Base-by-base conservation (phyloP, 2,888 invertebrate species). In the Athalia cordata region DNA sequence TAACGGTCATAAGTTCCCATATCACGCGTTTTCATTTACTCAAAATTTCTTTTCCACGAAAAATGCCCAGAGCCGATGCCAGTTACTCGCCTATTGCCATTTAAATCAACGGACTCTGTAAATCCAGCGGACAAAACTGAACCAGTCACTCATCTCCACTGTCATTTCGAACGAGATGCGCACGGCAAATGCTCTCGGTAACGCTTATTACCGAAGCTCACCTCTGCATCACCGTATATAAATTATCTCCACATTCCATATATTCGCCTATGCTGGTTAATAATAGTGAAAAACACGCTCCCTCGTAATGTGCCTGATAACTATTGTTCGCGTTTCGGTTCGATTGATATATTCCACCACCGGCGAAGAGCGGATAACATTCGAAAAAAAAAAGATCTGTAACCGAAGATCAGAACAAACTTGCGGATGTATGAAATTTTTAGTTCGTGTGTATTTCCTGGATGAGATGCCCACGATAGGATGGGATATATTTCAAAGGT, bases 131-230 rank as follows among this genome's bases (percentile, higher is more conserved):
- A 75, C 62, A 62, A 75, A 29, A 62, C 55, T 64, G n/a, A n/a
- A 49, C 13, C 72, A 45, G 72, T 43, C 61, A 59, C 72, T 59
- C 72, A 59, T 72, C 45, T 61, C 72, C n/a, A 7, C 59, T 72
- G 47, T 57, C 72, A 57, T 72, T 61, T 47, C 50, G 72, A 15
- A 72, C 59, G 59, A 72, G 59, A 61, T 61, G 50, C 47, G 72
- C n/a, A 57, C 61, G 47, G 72, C 47, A 15, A 72, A 57, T 72
- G 72, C 72, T 72, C 61, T 59, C 59, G 72, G 72, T 72, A 72
- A 72, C 49, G 72, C 57, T 72, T 72, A 72, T 72, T 59, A 47
- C 49, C 47, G 13, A 8, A n/a, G 55, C 68, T 68, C 52, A 43
- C 55, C 29, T 29, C 29, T 29, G 29, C 29, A 29, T 29, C 29